phyloP scores from a whole-genome alignment of 2,797 vertebrate genomes.

The Chaetophractus vellerosus region DNA sequence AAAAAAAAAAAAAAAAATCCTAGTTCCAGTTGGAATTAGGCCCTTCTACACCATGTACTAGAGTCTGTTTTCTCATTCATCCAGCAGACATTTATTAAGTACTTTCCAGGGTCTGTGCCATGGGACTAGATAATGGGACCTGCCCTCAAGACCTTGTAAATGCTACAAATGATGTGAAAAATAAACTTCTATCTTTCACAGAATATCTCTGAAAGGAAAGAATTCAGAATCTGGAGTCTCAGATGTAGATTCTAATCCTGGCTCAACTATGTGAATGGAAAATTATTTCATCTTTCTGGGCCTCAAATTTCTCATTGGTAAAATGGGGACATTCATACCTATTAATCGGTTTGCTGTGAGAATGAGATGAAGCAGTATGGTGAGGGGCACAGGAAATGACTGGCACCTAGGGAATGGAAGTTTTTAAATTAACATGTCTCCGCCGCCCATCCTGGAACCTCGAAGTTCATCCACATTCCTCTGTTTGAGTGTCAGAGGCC shows the following conservation, averaged over 20 bases:
- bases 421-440: constrained; percentile 14
- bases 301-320: constrained; percentile 24
- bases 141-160: constrained; percentile 1
- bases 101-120: background rate
- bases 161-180: constrained; percentile 32
- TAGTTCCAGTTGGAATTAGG: constrained; percentile 30
- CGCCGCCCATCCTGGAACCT: background rate
- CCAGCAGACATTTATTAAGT: constrained; percentile 25
- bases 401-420: background rate
- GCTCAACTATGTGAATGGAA: background rate
- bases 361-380: background rate
- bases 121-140: background rate
- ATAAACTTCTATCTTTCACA: background rate
- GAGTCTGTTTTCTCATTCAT: background rate
- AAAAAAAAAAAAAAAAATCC: background rate
- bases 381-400: constrained; percentile 17
- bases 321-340: background rate
- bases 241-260: constrained; percentile 51
- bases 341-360: constrained; percentile 9
- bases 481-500: constrained; percentile 24
- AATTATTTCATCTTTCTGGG: background rate
- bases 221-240: constrained; percentile 18
- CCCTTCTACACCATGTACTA: background rate
- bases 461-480: background rate
- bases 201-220: constrained; percentile 27